Evolutionary conservation across 2,113 vertebrate genomes (phyloP), one percentile per base, ranked within the genome.

Genomic region (Heterocephalus glaber): DNA sequence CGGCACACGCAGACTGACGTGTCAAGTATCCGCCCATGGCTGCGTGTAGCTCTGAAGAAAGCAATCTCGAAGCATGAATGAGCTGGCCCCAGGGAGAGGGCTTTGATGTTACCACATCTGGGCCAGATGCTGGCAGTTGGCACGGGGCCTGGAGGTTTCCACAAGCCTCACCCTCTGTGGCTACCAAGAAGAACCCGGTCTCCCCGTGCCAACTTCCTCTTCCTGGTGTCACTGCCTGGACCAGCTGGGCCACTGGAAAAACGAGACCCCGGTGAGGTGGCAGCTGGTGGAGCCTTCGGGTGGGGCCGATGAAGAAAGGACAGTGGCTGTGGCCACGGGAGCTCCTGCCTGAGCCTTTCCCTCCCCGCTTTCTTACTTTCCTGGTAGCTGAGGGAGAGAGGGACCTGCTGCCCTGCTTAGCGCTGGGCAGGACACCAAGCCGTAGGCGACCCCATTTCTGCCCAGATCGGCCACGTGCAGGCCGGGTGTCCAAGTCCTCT

Each of bases 171-270:
- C 56, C 28, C 77, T 83, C 54, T 61, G 77, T 26, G 90, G 68
- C 87, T 84, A 35, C n/a, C 33, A 26, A 4, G 13, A 74, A 24
- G 58, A 49, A 7, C 13, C 28, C 11, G 44, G 49, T 52, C 44
- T 76, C 65, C 33, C 58, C 0, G 20, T 0, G 10, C 66, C 28
- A 47, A 20, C 77, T 60, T 41, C 30, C 47, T 92, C 65, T 52
- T 68, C 44, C 35, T 24, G 19, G 6, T 20, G 3, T 41, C 63
- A 41, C 89, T 63, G 33, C 79, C 66, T 24, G 72, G 19, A 38
- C 84, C 47, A n/a, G 76, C n/a, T 1, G 56, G 63, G 94, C 66
- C 76, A 80, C 90, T 9, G 58, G 97, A 70, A 94, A 90, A 93
- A 96, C 26, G 1, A 92, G 94, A 10, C 85, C 38, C 5, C 11